phyloP scores from a whole-genome alignment of 2,797 vertebrate species.

The Discoglossus pictus region DNA sequence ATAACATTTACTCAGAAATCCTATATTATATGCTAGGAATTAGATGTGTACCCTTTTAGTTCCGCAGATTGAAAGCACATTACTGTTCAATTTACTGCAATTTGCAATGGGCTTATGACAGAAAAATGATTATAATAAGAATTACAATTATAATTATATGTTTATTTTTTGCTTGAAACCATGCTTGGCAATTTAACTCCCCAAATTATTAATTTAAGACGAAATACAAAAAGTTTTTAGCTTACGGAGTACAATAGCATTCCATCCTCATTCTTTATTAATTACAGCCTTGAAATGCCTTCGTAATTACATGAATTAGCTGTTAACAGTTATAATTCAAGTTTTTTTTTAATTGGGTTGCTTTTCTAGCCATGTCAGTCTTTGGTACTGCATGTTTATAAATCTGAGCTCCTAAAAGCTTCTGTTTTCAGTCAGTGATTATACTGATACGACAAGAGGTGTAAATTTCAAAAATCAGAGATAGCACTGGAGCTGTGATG shows the following conservation, averaged over 20 bases:
- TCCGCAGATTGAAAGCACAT: constrained; percentile 13
- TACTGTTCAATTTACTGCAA: constrained; percentile 46
- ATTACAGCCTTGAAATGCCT: constrained; percentile 38
- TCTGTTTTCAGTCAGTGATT: too few species aligned
- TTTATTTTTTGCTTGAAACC: constrained; percentile 40
- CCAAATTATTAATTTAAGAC: constrained; percentile 38
- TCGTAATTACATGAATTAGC: constrained; percentile 49
- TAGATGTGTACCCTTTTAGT: constrained; percentile 12
- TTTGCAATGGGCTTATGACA: constrained; percentile 31
- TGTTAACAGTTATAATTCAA: constrained; percentile 36
- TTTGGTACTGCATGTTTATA: constrained; percentile 26
- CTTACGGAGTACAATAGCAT: constrained; percentile 35
- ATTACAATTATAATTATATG: constrained; percentile 34
- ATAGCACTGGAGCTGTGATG: too few species aligned
- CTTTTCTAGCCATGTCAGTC: constrained; percentile 36
- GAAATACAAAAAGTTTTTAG: constrained; percentile 42
- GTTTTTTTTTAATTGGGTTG: constrained; percentile 36
- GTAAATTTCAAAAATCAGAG: too few species aligned
- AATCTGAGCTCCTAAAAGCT: too few species aligned
- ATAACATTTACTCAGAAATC: too few species aligned
- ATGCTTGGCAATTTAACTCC: constrained; percentile 34
- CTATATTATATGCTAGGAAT: constrained; percentile 26
- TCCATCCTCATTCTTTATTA: constrained; percentile 38
- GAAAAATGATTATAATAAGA: constrained; percentile 41
- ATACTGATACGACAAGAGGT: too few species aligned